These are phyloP conservation scores for Limenitis camilla DNA, from an alignment of 2,888 invertebrate genomes.

Conservation along the genomic window DNA sequence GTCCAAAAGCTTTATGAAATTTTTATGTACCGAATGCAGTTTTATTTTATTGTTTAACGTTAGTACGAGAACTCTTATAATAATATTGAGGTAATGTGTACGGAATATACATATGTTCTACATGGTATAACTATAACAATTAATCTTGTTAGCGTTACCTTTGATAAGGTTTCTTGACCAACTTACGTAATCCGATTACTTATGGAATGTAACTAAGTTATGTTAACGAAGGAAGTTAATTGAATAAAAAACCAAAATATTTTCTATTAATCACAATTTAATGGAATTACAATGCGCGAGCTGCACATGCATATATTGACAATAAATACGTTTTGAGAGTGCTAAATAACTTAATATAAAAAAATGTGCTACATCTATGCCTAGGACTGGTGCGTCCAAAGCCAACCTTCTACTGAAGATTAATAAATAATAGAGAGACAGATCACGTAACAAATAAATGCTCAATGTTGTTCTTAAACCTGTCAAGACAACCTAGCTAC, in stretches of 20 bases:
- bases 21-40: no score
- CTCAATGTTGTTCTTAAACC: slow-evolving; percentile 55
- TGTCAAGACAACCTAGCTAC: slow-evolving; percentile 61
- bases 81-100: not conserved
- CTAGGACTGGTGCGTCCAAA: slow-evolving; percentile 64
- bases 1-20: no score
- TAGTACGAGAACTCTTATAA: no score
- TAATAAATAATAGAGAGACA: slow-evolving; percentile 13
- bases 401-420: not conserved
- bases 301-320: slow-evolving; percentile 57
- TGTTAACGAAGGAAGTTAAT: not conserved
- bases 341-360: slow-evolving; percentile 61
- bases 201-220: not conserved
- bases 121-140: not conserved
- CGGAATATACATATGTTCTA: not conserved
- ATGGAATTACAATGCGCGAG: slow-evolving; percentile 68
- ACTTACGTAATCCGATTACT: slow-evolving; percentile 3
- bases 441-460: slow-evolving; percentile 3
- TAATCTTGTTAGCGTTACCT: not conserved
- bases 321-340: slow-evolving; percentile 63
- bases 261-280: slow-evolving; percentile 70
- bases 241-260: slow-evolving; percentile 32
- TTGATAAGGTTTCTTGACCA: slow-evolving; percentile 13
- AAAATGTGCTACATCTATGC: slow-evolving; percentile 53
- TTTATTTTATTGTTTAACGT: no score